Evolutionary conservation across 2,888 invertebrate species (phyloP).

Genomic region (Drosophila differens): DNA sequence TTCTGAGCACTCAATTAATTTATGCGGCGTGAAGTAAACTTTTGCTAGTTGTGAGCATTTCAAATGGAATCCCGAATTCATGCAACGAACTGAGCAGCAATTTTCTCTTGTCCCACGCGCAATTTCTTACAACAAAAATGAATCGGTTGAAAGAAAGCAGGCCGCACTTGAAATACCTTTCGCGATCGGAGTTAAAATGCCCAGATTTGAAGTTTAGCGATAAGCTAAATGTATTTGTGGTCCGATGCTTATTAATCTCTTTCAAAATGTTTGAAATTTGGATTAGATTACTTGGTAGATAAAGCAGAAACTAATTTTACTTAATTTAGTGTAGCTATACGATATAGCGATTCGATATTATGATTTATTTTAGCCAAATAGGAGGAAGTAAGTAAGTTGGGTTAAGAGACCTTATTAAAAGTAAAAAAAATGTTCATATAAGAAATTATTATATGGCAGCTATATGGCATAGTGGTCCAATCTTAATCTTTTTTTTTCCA

Average conservation of each 20-base stretch:
- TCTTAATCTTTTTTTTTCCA: too few relatives aligned
- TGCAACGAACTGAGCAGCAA: constrained; percentile 18
- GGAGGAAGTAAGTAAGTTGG: too few relatives aligned
- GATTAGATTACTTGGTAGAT: not conserved
- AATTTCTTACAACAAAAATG: constrained; percentile 18
- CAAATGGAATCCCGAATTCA: constrained; percentile 35
- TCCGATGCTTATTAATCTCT: not conserved
- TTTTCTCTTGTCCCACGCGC: constrained; percentile 30
- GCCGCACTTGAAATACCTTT: not conserved
- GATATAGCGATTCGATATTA: too few relatives aligned
- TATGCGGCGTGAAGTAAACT: constrained; percentile 69
- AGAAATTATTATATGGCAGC: too few relatives aligned
- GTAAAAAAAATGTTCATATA: too few relatives aligned
- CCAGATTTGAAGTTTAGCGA: not conserved
- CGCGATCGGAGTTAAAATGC: not conserved
- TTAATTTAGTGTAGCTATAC: not conserved
- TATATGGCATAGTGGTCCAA: too few relatives aligned
- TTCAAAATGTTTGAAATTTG: not conserved
- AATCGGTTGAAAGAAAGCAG: not conserved
- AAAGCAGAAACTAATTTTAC: not conserved
- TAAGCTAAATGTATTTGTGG: not conserved
- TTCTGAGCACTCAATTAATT: constrained; percentile 67
- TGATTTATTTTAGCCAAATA: not conserved
- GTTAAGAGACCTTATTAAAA: too few relatives aligned
- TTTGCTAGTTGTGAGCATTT: constrained; percentile 26